phyloP scores from a whole-genome alignment of 2,113 vertebrate species.

The Brachirus orientalis region DNA sequence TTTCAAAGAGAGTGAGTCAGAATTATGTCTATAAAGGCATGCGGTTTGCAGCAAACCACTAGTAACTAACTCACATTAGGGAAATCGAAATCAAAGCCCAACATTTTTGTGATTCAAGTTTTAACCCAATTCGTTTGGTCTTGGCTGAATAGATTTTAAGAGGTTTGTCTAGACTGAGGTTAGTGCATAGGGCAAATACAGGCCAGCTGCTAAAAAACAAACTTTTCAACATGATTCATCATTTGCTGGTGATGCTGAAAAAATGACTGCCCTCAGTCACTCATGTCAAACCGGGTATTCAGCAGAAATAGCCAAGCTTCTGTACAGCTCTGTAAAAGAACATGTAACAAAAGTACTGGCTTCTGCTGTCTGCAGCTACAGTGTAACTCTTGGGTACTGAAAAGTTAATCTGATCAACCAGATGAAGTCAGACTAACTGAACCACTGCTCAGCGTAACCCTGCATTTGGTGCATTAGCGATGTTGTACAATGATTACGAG shows the following conservation, averaged over 20 bases:
- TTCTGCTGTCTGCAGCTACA: too few relatives aligned
- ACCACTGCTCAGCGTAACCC: not conserved
- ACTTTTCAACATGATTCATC: slow-evolving; percentile 33
- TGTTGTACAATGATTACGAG: not conserved
- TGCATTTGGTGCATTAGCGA: not conserved
- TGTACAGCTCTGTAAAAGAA: too few relatives aligned
- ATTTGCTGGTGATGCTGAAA: slow-evolving; percentile 12
- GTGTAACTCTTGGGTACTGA: too few relatives aligned
- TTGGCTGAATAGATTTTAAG: slow-evolving; percentile 17
- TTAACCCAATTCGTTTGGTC: slow-evolving; percentile 22
- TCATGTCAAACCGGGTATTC: slow-evolving; percentile 1
- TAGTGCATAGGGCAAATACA: slow-evolving; percentile 20
- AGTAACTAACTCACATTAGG: slow-evolving; percentile 20
- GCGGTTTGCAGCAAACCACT: slow-evolving; percentile 28
- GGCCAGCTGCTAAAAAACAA: slow-evolving; percentile 2
- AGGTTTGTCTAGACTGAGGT: slow-evolving; percentile 36
- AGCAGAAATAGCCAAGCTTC: not conserved
- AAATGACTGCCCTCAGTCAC: slow-evolving; percentile 13
- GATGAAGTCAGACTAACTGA: too few relatives aligned
- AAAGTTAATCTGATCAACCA: too few relatives aligned
- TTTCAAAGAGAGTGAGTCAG: slow-evolving; percentile 39
- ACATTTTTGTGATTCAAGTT: slow-evolving; percentile 23
- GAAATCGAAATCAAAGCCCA: slow-evolving; percentile 38
- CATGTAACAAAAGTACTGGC: too few relatives aligned
- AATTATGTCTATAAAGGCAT: not conserved